Conservation (phyloP, 2,888 invertebrate species). For the Deilephila elpenor region DNA sequence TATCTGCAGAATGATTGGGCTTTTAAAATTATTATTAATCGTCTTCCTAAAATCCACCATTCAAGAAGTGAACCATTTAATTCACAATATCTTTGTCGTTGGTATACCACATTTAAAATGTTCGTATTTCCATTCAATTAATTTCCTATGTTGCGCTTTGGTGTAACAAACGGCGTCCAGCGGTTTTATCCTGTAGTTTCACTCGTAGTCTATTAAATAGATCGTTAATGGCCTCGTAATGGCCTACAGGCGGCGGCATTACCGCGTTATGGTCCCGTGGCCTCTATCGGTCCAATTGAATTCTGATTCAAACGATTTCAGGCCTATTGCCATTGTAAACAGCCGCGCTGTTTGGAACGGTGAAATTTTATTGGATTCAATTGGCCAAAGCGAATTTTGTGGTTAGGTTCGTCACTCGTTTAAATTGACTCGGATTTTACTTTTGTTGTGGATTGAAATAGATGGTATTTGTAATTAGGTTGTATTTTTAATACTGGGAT, state of each 20-base stretch:
- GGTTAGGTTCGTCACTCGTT: background rate
- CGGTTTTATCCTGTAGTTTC: slow-evolving; percentile 55
- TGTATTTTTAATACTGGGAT: no score
- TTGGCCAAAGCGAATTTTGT: background rate
- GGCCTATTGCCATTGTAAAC: slow-evolving; percentile 13
- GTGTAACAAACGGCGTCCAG: slow-evolving; percentile 46
- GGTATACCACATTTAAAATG: no score
- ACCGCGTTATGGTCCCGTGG: slow-evolving; percentile 25
- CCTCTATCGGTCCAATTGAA: slow-evolving; percentile 37
- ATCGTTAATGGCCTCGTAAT: slow-evolving; percentile 49
- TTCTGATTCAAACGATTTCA: slow-evolving; percentile 27
- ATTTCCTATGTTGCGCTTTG: slow-evolving; percentile 29
- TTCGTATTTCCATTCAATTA: no score
- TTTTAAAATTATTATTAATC: no score
- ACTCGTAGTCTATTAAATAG: slow-evolving; percentile 58
- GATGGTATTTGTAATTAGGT: no score
- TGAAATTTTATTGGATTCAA: background rate
- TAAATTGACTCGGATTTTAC: no score
- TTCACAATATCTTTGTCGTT: no score
- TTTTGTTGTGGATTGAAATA: no score
- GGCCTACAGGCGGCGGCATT: slow-evolving; percentile 32
- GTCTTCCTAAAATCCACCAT: no score
- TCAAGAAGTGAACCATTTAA: no score
- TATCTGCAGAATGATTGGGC: no score
- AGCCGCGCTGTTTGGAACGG: background rate